phyloP scores from a whole-genome alignment of 2,113 vertebrate species.

The Pterocles orientalis region DNA sequence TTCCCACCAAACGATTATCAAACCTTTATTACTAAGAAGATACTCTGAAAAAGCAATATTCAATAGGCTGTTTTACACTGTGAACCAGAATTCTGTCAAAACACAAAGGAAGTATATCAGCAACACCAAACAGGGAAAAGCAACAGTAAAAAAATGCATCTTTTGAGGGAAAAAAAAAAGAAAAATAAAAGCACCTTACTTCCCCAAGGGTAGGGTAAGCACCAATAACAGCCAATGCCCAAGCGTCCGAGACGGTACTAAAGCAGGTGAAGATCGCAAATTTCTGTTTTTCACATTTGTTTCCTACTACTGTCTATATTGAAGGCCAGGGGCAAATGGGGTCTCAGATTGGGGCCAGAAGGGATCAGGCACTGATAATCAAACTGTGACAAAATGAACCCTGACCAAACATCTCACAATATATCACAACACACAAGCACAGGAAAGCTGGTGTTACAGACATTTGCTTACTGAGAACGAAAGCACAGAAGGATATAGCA shows the following conservation, averaged over 20 bases:
- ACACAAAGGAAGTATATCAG: accelerated
- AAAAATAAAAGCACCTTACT: not conserved
- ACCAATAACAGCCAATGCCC: not conserved
- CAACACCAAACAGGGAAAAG: not conserved
- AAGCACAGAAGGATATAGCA: not conserved
- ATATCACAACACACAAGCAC: accelerated
- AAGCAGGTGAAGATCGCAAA: not conserved
- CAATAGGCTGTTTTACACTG: not conserved
- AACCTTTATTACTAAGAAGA: not conserved
- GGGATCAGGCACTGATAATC: not conserved
- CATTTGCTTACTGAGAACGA: not conserved
- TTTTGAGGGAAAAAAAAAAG: not conserved
- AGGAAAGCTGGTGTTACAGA: accelerated
- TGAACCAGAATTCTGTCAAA: not conserved
- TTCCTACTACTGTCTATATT: not conserved
- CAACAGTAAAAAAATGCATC: not conserved
- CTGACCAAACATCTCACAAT: not conserved
- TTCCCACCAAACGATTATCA: not conserved
- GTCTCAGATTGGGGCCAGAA: not conserved
- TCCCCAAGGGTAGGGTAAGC: no score
- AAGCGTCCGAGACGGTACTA: not conserved
- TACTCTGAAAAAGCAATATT: not conserved
- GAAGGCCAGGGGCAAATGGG: not conserved
- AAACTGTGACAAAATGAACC: not conserved
- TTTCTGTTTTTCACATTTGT: not conserved